These are phyloP conservation scores for Acromyrmex heyeri DNA, from an alignment of 1,140 invertebrate genomes.

Conservation along the genomic window DNA sequence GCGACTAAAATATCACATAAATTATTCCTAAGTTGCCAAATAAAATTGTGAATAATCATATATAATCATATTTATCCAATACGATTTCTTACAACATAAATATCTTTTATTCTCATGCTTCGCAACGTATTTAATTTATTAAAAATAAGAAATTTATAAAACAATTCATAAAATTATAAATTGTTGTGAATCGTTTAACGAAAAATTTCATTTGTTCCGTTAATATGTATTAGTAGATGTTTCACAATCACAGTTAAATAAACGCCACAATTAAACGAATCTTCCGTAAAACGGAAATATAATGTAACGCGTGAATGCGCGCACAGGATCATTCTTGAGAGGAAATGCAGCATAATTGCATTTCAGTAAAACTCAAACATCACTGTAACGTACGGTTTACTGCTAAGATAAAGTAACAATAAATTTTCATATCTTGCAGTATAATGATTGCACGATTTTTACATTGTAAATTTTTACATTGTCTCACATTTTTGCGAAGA, in stretches of 20 bases:
- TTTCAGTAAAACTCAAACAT: constrained; percentile 27
- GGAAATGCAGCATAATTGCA: background rate
- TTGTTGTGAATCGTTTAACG: background rate
- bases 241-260: background rate
- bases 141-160: constrained; percentile 4
- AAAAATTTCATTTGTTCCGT: background rate
- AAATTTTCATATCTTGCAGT: background rate
- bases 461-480: background rate
- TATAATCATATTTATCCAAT: background rate
- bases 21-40: background rate
- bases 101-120: background rate
- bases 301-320: background rate
- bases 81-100: background rate
- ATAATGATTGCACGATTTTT: background rate
- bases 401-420: background rate
- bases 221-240: background rate
- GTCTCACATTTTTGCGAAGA: background rate
- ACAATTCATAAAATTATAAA: background rate
- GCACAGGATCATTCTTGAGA: background rate
- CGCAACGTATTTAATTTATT: background rate
- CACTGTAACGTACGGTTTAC: background rate
- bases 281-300: background rate
- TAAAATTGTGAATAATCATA: background rate
- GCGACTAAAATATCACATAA: background rate
- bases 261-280: background rate